Percentiles rank a stretch among this genome's conserved stretches.
These are phyloP conservation scores for Xestia ashworthii DNA, from an alignment of 2,888 invertebrate genomes.

Conservation along the genomic window DNA sequence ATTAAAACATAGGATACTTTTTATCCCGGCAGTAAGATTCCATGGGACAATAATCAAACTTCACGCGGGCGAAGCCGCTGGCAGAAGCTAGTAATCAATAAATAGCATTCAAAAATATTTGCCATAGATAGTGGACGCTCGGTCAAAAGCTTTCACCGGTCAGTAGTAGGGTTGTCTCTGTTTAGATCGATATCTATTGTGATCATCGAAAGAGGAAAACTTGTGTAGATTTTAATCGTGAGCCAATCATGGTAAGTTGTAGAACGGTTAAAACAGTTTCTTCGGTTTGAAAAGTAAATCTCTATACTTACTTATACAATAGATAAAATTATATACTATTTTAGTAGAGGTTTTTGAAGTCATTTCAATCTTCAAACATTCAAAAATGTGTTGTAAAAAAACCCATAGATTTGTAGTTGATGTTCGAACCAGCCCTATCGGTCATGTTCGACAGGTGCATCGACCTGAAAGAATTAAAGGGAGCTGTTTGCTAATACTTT, in stretches of 20 bases:
- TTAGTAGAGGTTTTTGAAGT: neutral
- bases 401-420: neutral
- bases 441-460: constrained; percentile 51
- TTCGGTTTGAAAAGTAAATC: neutral
- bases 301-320: no score
- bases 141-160: constrained; percentile 64
- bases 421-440: constrained; percentile 8
- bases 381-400: neutral
- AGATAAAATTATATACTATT: no score
- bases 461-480: constrained; percentile 63
- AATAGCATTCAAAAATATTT: constrained; percentile 67
- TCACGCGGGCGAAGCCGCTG: no score
- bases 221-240: constrained; percentile 8
- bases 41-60: no score
- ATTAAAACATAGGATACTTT: no score
- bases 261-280: neutral
- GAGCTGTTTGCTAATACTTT: constrained; percentile 56
- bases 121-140: constrained; percentile 62
- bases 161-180: constrained; percentile 42
- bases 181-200: neutral
- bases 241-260: neutral
- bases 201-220: constrained; percentile 29
- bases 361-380: neutral
- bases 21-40: no score
- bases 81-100: no score